phyloP scores from a whole-genome alignment of 2,797 vertebrate genomes.

The Halcyon leucocephala region DNA sequence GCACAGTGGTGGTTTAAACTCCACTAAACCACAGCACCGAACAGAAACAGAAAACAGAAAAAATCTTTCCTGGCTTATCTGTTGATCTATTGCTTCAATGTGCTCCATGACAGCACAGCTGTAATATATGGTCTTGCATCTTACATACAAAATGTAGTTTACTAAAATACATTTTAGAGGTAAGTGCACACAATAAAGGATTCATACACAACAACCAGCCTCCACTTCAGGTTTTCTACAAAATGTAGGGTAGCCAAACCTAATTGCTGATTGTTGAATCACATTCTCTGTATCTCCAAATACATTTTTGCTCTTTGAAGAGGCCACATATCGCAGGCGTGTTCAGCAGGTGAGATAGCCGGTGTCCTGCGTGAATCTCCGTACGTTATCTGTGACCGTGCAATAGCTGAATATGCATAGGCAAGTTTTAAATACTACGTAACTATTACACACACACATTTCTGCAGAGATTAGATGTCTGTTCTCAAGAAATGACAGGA shows the following conservation, averaged over 20 bases:
- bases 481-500: slow-evolving; percentile 44
- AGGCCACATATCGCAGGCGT: accelerated
- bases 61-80: not conserved
- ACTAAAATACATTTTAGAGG: not conserved
- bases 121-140: not conserved
- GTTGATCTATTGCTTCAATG: not conserved
- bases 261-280: not conserved
- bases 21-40: not conserved
- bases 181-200: not conserved
- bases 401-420: not conserved
- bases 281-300: not conserved
- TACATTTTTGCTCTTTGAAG: not conserved
- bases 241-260: not conserved
- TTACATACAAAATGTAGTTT: not conserved
- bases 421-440: not conserved
- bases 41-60: not conserved
- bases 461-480: not conserved
- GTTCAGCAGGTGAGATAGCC: not conserved
- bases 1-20: not conserved
- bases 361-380: not conserved
- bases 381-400: not conserved
- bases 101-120: not conserved
- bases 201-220: not conserved
- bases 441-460: not conserved
- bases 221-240: not conserved